These are phyloP conservation scores for Elachura formosa DNA, from an alignment of 2,113 vertebrate species.

Conservation along the genomic window DNA sequence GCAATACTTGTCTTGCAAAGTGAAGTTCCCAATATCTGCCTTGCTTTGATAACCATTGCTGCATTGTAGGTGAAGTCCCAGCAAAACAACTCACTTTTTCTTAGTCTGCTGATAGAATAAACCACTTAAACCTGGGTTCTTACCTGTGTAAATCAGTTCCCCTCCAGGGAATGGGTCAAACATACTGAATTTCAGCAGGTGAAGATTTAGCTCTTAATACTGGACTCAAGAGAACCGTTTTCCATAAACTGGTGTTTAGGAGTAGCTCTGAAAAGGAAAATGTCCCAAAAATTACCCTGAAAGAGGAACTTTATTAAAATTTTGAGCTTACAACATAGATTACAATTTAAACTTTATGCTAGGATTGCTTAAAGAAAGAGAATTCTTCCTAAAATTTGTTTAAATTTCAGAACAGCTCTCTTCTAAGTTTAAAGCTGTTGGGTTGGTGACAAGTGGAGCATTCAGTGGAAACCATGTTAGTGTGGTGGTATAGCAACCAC, in stretches of 20 bases:
- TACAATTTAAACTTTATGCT: background rate
- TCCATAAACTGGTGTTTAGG: background rate
- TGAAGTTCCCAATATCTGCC: slow-evolving; percentile 11
- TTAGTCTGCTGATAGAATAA: slow-evolving; percentile 28
- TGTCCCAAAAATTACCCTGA: background rate
- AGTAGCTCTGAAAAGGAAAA: background rate
- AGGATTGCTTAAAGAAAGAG: background rate
- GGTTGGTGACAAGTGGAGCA: background rate
- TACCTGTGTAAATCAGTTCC: slow-evolving; percentile 21
- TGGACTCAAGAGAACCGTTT: background rate
- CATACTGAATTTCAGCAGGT: background rate
- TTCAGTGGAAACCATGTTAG: background rate
- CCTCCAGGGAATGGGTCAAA: background rate
- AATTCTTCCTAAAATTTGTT: background rate
- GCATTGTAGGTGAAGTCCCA: slow-evolving; percentile 29
- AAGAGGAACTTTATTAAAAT: background rate
- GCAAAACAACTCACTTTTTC: background rate
- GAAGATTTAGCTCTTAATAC: background rate
- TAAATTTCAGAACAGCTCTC: background rate
- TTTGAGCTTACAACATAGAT: background rate
- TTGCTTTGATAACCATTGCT: slow-evolving; percentile 24
- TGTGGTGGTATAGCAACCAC: background rate
- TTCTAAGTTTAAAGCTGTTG: background rate
- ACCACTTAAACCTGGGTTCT: slow-evolving; percentile 16
- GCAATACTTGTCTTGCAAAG: slow-evolving; percentile 44